phyloP scores from a whole-genome alignment of 1,140 invertebrate species.

The Periplaneta americana region DNA sequence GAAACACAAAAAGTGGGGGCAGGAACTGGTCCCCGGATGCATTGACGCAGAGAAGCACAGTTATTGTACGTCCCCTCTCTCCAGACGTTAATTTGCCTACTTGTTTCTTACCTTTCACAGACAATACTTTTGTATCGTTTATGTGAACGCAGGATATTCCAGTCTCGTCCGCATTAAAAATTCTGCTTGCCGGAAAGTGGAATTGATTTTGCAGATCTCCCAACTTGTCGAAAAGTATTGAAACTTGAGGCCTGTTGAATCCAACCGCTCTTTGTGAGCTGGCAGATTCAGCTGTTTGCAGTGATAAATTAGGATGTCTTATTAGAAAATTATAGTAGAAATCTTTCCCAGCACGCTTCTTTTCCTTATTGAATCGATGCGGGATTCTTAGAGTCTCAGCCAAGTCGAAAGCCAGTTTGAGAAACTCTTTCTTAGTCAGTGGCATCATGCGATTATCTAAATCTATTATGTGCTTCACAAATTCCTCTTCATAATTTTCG shows the following conservation, averaged over 20 bases:
- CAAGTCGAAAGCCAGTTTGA: conserved; percentile 9
- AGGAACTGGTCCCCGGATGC: conserved; percentile 29
- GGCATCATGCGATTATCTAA: too few species aligned
- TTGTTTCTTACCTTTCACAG: conserved; percentile 34
- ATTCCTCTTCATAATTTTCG: too few species aligned
- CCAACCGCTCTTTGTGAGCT: conserved; percentile 31
- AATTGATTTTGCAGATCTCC: conserved; percentile 8
- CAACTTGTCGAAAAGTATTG: conserved; percentile 28
- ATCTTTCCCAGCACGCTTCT: conserved; percentile 21
- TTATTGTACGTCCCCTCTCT: conserved; percentile 38
- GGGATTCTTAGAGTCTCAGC: conserved; percentile 10
- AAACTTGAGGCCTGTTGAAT: conserved; percentile 32
- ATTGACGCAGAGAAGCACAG: conserved; percentile 27
- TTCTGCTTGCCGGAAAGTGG: background rate
- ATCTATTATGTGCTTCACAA: too few species aligned
- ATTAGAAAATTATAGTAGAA: conserved; percentile 38
- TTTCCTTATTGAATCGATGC: conserved; percentile 13
- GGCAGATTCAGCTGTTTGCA: conserved; percentile 36
- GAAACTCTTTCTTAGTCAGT: too few species aligned
- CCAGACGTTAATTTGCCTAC: conserved; percentile 36
- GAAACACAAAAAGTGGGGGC: conserved; percentile 26
- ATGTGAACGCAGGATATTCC: background rate
- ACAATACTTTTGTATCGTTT: conserved; percentile 28
- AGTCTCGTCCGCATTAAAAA: conserved; percentile 4
- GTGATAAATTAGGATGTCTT: conserved; percentile 33